Conservation (phyloP, 2,113 vertebrate genomes). For the Podarcis cretensis region DNA sequence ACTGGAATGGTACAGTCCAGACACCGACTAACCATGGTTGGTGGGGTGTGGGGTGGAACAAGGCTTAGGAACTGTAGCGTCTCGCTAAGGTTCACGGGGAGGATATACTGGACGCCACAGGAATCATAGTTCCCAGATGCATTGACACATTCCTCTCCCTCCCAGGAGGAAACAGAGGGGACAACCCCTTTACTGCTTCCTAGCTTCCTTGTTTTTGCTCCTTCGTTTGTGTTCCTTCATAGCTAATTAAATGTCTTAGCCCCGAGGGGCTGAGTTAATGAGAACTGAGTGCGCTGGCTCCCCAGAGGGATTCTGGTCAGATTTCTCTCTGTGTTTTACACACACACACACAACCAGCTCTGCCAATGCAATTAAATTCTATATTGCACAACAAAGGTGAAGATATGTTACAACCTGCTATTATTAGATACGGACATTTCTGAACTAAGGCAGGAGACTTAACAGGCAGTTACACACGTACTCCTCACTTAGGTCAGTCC, state of each 20-base stretch:
- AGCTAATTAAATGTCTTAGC: conserved; percentile 33
- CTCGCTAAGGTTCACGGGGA: not conserved
- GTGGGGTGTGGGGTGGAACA: too few relatives aligned
- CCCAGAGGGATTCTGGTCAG: not conserved
- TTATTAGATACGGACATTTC: not conserved
- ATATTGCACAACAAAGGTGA: not conserved
- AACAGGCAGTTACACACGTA: not conserved
- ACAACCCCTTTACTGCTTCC: not conserved
- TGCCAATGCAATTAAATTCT: not conserved
- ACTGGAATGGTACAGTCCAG: not conserved
- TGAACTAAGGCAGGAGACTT: not conserved
- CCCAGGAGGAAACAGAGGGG: not conserved
- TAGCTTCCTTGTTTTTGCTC: not conserved
- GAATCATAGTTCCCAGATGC: not conserved
- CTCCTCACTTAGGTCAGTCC: too few relatives aligned
- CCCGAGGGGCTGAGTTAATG: conserved; percentile 16
- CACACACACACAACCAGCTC: not conserved
- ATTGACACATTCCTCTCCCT: not conserved
- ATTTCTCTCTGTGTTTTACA: not conserved
- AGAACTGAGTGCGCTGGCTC: not conserved
- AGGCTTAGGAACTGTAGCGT: too few relatives aligned
- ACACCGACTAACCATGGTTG: too few relatives aligned
- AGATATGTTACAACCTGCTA: not conserved
- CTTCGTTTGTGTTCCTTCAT: not conserved
- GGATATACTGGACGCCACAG: not conserved